A percentile compares a stretch with the other conserved stretches of the same genome.
phyloP scores from a whole-genome alignment of 2,888 invertebrate genomes.

The Drosophila lutescens region DNA sequence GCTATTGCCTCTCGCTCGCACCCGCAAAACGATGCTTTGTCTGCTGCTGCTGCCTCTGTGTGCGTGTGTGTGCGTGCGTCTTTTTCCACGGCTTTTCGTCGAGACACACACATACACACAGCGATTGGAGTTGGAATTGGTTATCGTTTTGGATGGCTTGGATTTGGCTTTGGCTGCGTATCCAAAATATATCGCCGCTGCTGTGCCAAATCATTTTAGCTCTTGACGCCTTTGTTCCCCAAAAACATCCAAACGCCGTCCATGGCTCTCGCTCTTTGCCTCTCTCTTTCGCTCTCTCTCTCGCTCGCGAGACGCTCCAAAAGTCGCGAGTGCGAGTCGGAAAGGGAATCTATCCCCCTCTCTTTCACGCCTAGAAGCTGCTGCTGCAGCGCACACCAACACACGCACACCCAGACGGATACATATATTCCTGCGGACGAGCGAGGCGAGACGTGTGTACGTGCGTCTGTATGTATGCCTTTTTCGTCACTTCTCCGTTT shows the following conservation, averaged over 20 bases:
- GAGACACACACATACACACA: slow-evolving; percentile 36
- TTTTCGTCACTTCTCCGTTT: slow-evolving; percentile 41
- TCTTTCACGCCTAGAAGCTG: slow-evolving; percentile 52
- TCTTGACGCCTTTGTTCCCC: slow-evolving; percentile 53
- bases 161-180: slow-evolving; percentile 49
- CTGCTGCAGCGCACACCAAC: slow-evolving; percentile 62
- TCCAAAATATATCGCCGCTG: slow-evolving; percentile 68
- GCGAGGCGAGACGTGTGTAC: slow-evolving; percentile 58
- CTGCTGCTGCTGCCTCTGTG: slow-evolving; percentile 31
- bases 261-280: slow-evolving; percentile 17
- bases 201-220: slow-evolving; percentile 65
- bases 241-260: slow-evolving; percentile 62
- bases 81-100: slow-evolving; percentile 38
- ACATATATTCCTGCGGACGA: slow-evolving; percentile 68
- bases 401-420: slow-evolving; percentile 55
- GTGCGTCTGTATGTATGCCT: slow-evolving; percentile 69
- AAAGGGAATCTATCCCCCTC: slow-evolving; percentile 5
- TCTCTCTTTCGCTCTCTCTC: neutral
- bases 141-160: slow-evolving; percentile 24
- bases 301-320: slow-evolving; percentile 11
- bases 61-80: slow-evolving; percentile 17
- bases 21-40: slow-evolving; percentile 59
- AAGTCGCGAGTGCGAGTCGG: slow-evolving; percentile 9
- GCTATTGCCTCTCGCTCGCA: slow-evolving; percentile 41
- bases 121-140: slow-evolving; percentile 33